A percentile compares a stretch with the other conserved stretches of the same genome.
These are phyloP conservation scores for Myathropa florea DNA, from an alignment of 2,888 invertebrate genomes.

Conservation along the genomic window DNA sequence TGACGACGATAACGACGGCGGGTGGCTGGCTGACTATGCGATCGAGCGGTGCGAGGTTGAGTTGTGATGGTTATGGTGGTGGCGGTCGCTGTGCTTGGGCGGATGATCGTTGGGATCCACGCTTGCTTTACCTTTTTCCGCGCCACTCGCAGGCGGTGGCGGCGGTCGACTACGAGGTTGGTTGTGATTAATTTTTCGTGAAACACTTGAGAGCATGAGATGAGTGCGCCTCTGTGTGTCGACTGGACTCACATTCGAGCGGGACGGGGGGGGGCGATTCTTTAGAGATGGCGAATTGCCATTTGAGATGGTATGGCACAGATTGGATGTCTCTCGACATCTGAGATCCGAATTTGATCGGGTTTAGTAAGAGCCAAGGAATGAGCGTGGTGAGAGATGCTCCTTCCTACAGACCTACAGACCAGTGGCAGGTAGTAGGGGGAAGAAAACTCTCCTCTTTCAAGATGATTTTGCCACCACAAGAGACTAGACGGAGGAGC, in stretches of 20 bases:
- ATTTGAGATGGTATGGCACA: too few species aligned
- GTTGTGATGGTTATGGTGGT: slow-evolving; percentile 20
- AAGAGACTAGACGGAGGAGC: too few species aligned
- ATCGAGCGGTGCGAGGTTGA: not conserved
- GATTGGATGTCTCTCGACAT: not conserved
- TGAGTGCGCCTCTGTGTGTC: slow-evolving; percentile 12
- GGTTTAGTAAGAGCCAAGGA: too few species aligned
- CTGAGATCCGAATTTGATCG: not conserved
- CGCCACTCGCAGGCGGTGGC: slow-evolving; percentile 48
- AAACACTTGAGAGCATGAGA: slow-evolving; percentile 23
- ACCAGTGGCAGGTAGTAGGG: too few species aligned
- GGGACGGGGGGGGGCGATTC: not conserved
- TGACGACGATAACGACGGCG: not conserved
- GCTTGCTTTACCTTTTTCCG: too few species aligned
- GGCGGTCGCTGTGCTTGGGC: slow-evolving; percentile 57
- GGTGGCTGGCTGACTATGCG: not conserved
- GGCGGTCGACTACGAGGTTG: not conserved
- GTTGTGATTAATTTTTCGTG: slow-evolving; percentile 63
- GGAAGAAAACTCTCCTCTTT: too few species aligned
- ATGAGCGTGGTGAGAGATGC: too few species aligned
- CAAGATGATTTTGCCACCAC: too few species aligned
- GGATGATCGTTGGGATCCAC: slow-evolving; percentile 51
- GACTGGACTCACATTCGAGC: too few species aligned
- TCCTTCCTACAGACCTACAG: too few species aligned
- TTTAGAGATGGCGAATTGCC: not conserved